phyloP scores from a whole-genome alignment of 2,888 invertebrate species.

The Hydraecia micacea region DNA sequence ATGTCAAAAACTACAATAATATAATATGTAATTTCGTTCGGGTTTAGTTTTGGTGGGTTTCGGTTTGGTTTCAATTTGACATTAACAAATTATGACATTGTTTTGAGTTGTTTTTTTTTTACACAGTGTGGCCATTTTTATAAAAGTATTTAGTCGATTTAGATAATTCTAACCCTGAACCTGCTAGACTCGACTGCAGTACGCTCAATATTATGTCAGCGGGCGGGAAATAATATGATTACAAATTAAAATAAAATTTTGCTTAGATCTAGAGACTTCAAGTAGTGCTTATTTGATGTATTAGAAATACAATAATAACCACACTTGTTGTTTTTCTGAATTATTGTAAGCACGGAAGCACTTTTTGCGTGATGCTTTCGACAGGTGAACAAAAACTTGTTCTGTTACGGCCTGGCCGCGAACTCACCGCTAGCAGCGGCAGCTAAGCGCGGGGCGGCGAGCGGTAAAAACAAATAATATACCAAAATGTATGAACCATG shows the following conservation, averaged over 20 bases:
- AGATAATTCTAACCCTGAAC: not conserved
- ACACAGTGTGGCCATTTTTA: not conserved
- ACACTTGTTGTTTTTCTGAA: not conserved
- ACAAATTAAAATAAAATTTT: not conserved
- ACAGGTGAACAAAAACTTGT: slow-evolving; percentile 24
- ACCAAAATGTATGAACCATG: too few species aligned
- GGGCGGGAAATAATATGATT: not conserved
- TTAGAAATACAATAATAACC: not conserved
- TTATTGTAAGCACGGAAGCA: not conserved
- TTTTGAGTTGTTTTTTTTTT: not conserved
- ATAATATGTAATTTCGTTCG: not conserved
- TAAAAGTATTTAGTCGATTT: slow-evolving; percentile 17
- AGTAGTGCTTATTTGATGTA: not conserved
- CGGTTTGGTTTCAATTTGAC: slow-evolving; percentile 24
- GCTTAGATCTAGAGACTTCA: not conserved
- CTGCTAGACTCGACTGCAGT: not conserved
- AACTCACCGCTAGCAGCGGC: too few species aligned
- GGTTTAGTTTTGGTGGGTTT: not conserved
- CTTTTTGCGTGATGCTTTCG: slow-evolving; percentile 20
- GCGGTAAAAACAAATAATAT: too few species aligned
- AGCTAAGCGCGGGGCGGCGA: too few species aligned
- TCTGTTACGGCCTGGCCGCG: not conserved
- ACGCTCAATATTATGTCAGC: not conserved
- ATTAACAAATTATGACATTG: not conserved
- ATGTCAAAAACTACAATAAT: not conserved